These are phyloP conservation scores for Drosophila miranda DNA, from an alignment of 1,140 invertebrate genomes.

Conservation along the genomic window DNA sequence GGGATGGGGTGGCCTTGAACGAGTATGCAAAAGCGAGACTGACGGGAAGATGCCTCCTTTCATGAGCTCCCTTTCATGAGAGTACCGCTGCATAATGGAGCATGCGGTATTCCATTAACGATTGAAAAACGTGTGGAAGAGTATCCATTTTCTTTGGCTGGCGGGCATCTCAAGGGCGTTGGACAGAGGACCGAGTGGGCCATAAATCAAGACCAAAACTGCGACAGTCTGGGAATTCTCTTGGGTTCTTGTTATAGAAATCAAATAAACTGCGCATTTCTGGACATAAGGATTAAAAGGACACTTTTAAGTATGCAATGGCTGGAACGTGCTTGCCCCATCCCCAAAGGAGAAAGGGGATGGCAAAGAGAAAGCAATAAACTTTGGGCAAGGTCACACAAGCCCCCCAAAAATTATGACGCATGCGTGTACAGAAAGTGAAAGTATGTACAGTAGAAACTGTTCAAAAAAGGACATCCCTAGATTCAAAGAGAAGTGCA, in stretches of 20 bases:
- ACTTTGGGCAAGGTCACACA: too few relatives aligned
- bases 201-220: conserved; percentile 11
- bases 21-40: conserved; percentile 16
- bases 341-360: background rate
- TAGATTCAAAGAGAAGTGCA: too few relatives aligned
- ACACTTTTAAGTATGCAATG: conserved; percentile 38
- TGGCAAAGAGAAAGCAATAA: background rate
- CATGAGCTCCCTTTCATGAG: background rate
- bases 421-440: conserved; percentile 69
- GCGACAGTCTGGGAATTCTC: conserved; percentile 5
- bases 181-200: background rate
- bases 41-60: conserved; percentile 20
- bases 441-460: conserved; percentile 57
- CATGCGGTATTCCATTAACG: conserved; percentile 26
- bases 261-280: conserved; percentile 7
- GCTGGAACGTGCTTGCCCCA: conserved; percentile 22
- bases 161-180: conserved; percentile 31
- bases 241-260: background rate
- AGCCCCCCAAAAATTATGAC: conserved; percentile 15
- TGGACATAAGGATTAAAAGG: background rate
- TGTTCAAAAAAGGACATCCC: too few relatives aligned
- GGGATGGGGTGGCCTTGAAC: conserved; percentile 28
- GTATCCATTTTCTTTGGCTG: conserved; percentile 15
- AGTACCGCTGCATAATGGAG: conserved; percentile 10
- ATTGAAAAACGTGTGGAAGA: background rate